Evolutionary conservation across 1,140 invertebrate genomes (phyloP).

Genomic region (Sycobia sp.): DNA sequence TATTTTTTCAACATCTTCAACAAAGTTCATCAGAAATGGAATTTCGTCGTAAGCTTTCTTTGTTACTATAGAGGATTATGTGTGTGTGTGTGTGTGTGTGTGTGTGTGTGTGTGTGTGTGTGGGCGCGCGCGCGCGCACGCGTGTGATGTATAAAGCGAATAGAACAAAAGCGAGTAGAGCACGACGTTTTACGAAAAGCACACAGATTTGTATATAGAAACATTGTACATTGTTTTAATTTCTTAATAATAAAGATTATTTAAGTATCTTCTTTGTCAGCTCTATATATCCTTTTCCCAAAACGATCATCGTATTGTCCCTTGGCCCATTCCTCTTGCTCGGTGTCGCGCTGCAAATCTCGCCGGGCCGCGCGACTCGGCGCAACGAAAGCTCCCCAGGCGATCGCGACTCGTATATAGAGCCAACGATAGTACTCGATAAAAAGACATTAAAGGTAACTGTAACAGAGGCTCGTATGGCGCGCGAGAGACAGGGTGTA

Average conservation of each 20-base stretch:
- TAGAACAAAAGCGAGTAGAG: no score
- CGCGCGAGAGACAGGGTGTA: no score
- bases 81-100: no score
- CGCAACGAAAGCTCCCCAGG: constrained; percentile 25
- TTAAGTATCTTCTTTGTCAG: constrained; percentile 2
- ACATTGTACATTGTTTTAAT: constrained; percentile 27
- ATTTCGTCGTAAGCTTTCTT: no score
- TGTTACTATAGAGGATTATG: no score
- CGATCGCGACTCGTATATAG: no score
- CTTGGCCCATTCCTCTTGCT: neutral
- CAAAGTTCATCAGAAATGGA: no score
- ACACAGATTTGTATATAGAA: constrained; percentile 3
- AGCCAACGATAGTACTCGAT: constrained; percentile 27
- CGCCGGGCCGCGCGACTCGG: neutral
- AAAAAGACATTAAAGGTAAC: constrained; percentile 33
- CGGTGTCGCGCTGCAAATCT: constrained; percentile 17
- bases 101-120: no score
- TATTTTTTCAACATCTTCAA: constrained; percentile 5
- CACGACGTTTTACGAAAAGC: neutral
- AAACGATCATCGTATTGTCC: no score
- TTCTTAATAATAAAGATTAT: constrained; percentile 19
- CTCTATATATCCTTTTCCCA: no score
- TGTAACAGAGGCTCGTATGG: constrained; percentile 1
- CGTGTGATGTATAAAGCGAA: no score
- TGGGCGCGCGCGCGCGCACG: no score